phyloP scores from a whole-genome alignment of 2,113 vertebrate species.

The Hypanus sabinus region DNA sequence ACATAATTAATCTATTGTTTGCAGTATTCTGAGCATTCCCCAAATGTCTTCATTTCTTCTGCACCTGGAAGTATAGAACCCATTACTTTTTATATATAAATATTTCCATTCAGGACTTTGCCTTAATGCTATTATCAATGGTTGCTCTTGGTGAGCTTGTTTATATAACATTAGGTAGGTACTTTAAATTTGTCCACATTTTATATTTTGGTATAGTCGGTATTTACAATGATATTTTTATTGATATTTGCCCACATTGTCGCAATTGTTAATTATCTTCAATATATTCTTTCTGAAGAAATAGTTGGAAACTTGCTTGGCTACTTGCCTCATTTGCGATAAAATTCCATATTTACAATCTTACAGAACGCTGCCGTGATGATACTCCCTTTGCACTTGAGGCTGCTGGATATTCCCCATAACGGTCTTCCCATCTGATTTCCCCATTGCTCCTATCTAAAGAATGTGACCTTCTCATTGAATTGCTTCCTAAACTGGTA shows the following conservation, averaged over 20 bases:
- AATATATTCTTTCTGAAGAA: constrained; percentile 33
- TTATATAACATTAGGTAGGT: constrained; percentile 21
- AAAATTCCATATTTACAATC: neutral
- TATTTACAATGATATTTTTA: constrained; percentile 38
- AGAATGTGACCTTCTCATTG: no score
- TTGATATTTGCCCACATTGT: constrained; percentile 32
- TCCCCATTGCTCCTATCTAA: no score
- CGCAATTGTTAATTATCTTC: constrained; percentile 32
- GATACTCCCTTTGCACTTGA: no score
- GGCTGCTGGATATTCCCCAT: neutral
- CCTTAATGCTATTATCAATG: constrained; percentile 35
- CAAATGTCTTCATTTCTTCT: constrained; percentile 26
- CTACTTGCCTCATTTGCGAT: neutral
- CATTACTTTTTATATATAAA: constrained; percentile 32
- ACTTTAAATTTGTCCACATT: constrained; percentile 37
- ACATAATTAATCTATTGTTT: constrained; percentile 17
- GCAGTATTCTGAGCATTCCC: constrained; percentile 34
- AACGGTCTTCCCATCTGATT: neutral
- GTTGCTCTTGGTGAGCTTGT: constrained; percentile 20
- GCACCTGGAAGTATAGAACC: constrained; percentile 20
- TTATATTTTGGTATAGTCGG: constrained; percentile 37
- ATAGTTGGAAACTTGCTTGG: constrained; percentile 27
- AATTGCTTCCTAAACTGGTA: neutral
- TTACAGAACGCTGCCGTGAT: neutral
- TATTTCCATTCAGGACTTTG: constrained; percentile 33